Evolutionary conservation across 1,140 invertebrate genomes (phyloP).

Genomic region (Euglossa dilemma): DNA sequence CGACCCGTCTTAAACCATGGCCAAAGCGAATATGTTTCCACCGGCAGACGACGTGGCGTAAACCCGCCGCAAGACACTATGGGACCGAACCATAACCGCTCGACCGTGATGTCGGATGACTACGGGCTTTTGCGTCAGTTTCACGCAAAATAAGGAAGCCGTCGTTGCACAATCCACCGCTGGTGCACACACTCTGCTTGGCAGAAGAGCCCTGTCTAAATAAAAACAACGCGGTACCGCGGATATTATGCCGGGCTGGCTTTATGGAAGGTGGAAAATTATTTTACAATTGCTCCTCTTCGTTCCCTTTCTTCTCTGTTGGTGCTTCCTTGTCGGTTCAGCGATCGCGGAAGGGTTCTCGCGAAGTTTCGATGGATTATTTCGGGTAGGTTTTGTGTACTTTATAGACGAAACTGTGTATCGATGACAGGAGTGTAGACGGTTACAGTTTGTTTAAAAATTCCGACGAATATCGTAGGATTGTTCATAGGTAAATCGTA

Average conservation of each 20-base stretch:
- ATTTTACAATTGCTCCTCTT: not conserved
- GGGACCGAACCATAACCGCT: conserved; percentile 63
- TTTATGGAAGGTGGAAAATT: not conserved
- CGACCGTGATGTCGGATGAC: conserved; percentile 64
- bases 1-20: conserved; percentile 64
- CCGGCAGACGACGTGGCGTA: conserved; percentile 51
- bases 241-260: not conserved
- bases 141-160: conserved; percentile 61
- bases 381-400: too few species aligned
- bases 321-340: too few species aligned
- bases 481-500: too few species aligned
- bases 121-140: conserved; percentile 65
- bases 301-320: too few species aligned
- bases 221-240: conserved; percentile 23
- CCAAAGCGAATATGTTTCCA: conserved; percentile 62
- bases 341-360: too few species aligned
- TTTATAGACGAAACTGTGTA: too few species aligned
- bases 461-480: too few species aligned
- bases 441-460: too few species aligned
- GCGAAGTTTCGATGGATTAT: too few species aligned
- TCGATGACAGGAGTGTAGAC: too few species aligned
- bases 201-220: conserved; percentile 33
- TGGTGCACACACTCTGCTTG: conserved; percentile 28
- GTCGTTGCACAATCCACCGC: conserved; percentile 40
- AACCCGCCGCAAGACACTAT: conserved; percentile 60